Percentiles rank a stretch among this genome's conserved stretches.
These are phyloP conservation scores for Synergus laeviventris DNA, from an alignment of 2,888 invertebrate species.

Conservation along the genomic window DNA sequence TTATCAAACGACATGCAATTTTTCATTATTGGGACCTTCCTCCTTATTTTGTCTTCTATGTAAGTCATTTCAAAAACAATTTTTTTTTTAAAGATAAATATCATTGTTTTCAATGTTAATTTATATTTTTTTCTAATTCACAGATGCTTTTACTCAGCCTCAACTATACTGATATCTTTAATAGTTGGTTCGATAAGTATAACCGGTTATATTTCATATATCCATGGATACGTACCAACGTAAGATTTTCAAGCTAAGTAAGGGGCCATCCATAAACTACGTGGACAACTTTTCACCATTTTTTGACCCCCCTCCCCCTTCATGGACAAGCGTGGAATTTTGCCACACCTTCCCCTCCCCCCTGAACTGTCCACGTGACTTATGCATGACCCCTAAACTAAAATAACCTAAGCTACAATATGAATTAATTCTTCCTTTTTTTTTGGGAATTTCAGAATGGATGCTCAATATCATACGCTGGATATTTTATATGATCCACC, in stretches of 20 bases:
- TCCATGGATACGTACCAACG: slow-evolving; percentile 74
- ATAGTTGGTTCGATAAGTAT: slow-evolving; percentile 68
- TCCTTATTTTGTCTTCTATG: slow-evolving; percentile 75
- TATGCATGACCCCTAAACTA: too few relatives aligned
- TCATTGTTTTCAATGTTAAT: slow-evolving; percentile 25
- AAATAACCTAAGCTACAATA: neutral
- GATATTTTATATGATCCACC: slow-evolving; percentile 74
- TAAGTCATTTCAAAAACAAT: slow-evolving; percentile 63
- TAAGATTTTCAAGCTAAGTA: slow-evolving; percentile 66
- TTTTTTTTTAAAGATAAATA: slow-evolving; percentile 22
- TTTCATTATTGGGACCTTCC: slow-evolving; percentile 71
- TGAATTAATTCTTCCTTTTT: neutral
- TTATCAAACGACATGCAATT: slow-evolving; percentile 77
- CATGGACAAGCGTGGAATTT: too few relatives aligned
- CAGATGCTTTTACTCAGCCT: slow-evolving; percentile 73
- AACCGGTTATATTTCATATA: slow-evolving; percentile 73
- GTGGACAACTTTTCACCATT: too few relatives aligned
- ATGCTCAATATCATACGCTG: slow-evolving; percentile 71
- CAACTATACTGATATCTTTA: slow-evolving; percentile 61
- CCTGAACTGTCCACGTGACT: too few relatives aligned
- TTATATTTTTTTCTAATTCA: slow-evolving; percentile 51
- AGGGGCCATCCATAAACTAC: too few relatives aligned
- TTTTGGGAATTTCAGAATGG: slow-evolving; percentile 67
- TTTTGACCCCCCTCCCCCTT: too few relatives aligned
- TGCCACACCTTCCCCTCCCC: too few relatives aligned